phyloP scores from a whole-genome alignment of 2,888 invertebrate genomes.

The Drosophila diplacantha region DNA sequence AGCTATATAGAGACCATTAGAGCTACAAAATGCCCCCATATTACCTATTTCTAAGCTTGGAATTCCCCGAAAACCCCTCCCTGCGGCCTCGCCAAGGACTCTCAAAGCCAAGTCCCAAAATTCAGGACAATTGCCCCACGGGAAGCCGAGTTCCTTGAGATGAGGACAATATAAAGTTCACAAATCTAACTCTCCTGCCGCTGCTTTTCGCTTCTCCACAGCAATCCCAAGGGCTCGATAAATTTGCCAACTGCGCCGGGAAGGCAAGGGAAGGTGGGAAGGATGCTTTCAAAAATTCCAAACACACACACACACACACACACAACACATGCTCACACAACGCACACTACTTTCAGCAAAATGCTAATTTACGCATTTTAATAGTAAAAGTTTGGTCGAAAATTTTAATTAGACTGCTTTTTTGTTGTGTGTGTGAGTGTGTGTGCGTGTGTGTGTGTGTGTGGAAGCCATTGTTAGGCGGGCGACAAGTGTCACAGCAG shows the following conservation, averaged over 20 bases:
- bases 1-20: background rate
- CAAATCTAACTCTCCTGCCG: slow-evolving; percentile 1
- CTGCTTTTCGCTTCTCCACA: background rate
- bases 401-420: slow-evolving; percentile 67
- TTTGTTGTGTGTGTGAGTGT: slow-evolving; percentile 7
- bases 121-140: slow-evolving; percentile 12
- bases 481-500: slow-evolving; percentile 39
- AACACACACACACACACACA: background rate
- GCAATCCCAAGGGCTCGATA: slow-evolving; percentile 10
- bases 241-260: slow-evolving; percentile 14
- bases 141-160: slow-evolving; percentile 7
- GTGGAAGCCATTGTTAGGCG: slow-evolving; percentile 14
- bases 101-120: slow-evolving; percentile 1
- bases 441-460: background rate
- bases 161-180: slow-evolving; percentile 12
- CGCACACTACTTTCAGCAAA: slow-evolving; percentile 9
- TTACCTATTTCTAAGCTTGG: background rate
- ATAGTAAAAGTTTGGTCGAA: slow-evolving; percentile 45
- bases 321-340: slow-evolving; percentile 1
- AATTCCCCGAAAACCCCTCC: background rate
- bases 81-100: background rate
- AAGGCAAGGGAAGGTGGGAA: slow-evolving; percentile 5
- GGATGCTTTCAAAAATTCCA: slow-evolving; percentile 10
- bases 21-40: background rate
- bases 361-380: slow-evolving; percentile 58